phyloP scores from a whole-genome alignment of 2,797 vertebrate genomes.

The Craterocephalus amniculus region DNA sequence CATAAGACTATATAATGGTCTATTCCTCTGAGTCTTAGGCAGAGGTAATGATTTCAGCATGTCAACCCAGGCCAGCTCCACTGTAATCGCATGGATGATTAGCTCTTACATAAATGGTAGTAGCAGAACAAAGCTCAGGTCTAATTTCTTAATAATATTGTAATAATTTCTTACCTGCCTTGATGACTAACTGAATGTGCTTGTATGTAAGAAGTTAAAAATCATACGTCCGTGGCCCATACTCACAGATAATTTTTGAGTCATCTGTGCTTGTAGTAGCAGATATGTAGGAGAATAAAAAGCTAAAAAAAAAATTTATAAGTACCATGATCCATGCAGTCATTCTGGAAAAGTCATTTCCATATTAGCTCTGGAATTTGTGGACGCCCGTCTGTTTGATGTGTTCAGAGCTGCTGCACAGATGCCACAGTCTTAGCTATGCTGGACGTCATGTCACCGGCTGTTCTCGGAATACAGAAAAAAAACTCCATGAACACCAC shows the following conservation, averaged over 20 bases:
- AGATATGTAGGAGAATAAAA: conserved; percentile 50
- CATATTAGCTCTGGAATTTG: conserved; percentile 75
- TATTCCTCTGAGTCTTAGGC: conserved; percentile 56
- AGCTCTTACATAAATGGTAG: conserved; percentile 73
- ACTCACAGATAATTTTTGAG: not conserved
- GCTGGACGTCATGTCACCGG: conserved; percentile 81
- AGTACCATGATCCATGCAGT: conserved; percentile 67
- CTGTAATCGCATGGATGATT: conserved; percentile 77
- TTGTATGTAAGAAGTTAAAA: conserved; percentile 5
- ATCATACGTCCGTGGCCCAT: conserved; percentile 3
- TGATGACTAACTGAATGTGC: not conserved
- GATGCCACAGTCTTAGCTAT: conserved; percentile 82
- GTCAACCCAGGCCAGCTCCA: conserved; percentile 64
- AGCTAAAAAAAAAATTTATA: conserved; percentile 56
- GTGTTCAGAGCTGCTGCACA: conserved; percentile 86
- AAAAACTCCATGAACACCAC: conserved; percentile 73
- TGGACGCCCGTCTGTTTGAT: conserved; percentile 82
- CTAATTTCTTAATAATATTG: conserved; percentile 61
- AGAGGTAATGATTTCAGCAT: conserved; percentile 77
- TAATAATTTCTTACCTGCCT: conserved; percentile 50
- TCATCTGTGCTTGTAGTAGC: conserved; percentile 7
- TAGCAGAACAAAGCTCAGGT: conserved; percentile 64
- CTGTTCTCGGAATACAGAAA: conserved; percentile 80
- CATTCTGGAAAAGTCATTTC: conserved; percentile 84
- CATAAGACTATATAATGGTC: conserved; percentile 54